phyloP scores from a whole-genome alignment of 2,797 vertebrate species.

The Calcarius lapponicus region DNA sequence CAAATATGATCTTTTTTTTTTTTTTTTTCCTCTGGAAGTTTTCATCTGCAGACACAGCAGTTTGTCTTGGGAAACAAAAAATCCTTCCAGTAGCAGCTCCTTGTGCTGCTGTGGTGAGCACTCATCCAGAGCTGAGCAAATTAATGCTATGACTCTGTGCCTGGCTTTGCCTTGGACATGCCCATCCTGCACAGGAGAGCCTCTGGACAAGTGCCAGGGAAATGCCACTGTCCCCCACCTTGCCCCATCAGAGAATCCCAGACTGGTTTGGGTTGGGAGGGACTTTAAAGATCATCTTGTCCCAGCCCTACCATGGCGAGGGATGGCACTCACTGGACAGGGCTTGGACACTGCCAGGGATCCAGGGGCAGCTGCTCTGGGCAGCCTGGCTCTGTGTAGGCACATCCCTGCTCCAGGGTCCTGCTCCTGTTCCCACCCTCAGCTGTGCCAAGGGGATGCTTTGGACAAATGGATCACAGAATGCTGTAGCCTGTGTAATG shows the following conservation, averaged over 20 bases:
- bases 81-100: background rate
- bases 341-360: background rate
- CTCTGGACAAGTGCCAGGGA: background rate
- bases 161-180: background rate
- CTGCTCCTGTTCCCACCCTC: background rate
- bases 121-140: background rate
- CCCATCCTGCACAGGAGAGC: fast-evolving
- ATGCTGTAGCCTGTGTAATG: background rate
- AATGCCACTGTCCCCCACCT: background rate
- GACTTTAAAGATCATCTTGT: background rate
- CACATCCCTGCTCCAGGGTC: background rate
- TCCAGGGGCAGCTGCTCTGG: background rate
- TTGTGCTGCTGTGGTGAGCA: background rate
- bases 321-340: background rate
- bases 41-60: background rate
- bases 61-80: background rate
- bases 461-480: background rate
- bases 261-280: background rate
- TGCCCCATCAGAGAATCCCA: background rate
- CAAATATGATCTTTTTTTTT: background rate
- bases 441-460: background rate
- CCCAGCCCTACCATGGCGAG: background rate
- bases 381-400: background rate
- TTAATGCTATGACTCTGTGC: background rate
- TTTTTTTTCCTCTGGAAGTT: background rate